Evolutionary conservation across 2,888 invertebrate genomes (phyloP).

Genomic region (Tiphia femorata): DNA sequence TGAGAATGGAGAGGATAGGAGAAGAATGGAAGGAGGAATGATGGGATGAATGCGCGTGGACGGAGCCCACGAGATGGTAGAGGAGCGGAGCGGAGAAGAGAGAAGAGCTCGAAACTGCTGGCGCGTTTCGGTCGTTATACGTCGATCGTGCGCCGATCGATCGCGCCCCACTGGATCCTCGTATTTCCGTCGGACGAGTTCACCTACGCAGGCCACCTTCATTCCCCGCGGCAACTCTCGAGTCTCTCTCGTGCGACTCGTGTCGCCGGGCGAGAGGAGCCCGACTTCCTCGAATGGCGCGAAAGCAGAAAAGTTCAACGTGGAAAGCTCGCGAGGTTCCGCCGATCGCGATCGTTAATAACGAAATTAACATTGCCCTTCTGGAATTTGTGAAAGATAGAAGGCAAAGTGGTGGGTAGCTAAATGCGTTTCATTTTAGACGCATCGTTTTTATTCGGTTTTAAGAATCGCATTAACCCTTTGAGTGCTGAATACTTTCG

Average conservation of each 20-base stretch:
- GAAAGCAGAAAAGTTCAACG: background rate
- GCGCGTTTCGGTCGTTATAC: constrained; percentile 10
- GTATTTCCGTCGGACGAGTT: constrained; percentile 43
- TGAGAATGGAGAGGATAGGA: too few species aligned
- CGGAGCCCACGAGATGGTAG: background rate
- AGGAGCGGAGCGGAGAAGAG: constrained; percentile 12
- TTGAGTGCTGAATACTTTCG: too few species aligned
- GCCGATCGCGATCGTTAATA: too few species aligned
- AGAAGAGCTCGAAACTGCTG: constrained; percentile 20
- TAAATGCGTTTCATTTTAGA: too few species aligned
- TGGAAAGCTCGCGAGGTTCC: too few species aligned
- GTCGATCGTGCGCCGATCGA: constrained; percentile 36
- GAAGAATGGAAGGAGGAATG: too few species aligned
- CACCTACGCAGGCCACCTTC: constrained; percentile 40
- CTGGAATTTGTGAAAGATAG: too few species aligned
- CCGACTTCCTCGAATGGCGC: background rate
- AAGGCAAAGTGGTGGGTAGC: background rate
- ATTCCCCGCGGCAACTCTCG: background rate
- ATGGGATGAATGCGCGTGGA: too few species aligned
- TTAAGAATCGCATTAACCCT: too few species aligned
- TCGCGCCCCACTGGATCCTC: constrained; percentile 33
- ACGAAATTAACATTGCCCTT: too few species aligned
- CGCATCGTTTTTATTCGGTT: too few species aligned
- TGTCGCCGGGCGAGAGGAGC: too few species aligned
- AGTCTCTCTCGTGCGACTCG: background rate